A percentile compares a stretch with the other conserved stretches of the same genome.
Conservation (phyloP, 2,888 invertebrate genomes). For the Himalopsyche tibetana region DNA sequence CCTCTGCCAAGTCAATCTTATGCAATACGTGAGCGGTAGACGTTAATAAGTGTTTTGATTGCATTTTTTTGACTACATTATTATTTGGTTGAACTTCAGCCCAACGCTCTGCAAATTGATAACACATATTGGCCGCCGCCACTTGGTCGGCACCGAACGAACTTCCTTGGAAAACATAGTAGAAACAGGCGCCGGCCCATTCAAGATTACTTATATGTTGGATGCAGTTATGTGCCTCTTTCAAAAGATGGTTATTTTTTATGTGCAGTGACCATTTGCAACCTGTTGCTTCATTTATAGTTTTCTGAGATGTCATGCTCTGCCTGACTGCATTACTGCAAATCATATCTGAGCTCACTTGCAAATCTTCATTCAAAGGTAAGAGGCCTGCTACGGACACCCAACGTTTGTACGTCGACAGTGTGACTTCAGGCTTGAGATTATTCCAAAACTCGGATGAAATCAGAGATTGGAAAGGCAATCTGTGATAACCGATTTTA, state of each 20-base stretch:
- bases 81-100: conserved; percentile 74
- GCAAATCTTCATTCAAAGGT: conserved; percentile 72
- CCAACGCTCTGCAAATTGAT: conserved; percentile 76
- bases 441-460: conserved; percentile 76
- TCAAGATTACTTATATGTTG: conserved; percentile 76
- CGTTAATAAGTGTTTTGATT: conserved; percentile 73
- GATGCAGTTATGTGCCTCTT: conserved; percentile 75
- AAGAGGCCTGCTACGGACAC: conserved; percentile 73
- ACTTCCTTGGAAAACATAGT: conserved; percentile 75
- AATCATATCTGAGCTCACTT: conserved; percentile 76
- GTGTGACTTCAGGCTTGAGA: conserved; percentile 75
- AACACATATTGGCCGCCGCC: conserved; percentile 75
- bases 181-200: conserved; percentile 77
- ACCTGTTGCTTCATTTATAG: conserved; percentile 53
- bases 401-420: conserved; percentile 76
- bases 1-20: conserved; percentile 75
- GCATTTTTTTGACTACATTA: conserved; percentile 75
- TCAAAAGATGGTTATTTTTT: conserved; percentile 73
- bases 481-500: conserved; percentile 74
- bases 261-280: conserved; percentile 71
- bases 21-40: conserved; percentile 75
- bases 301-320: conserved; percentile 71
- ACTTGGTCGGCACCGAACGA: conserved; percentile 77
- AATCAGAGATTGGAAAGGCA: conserved; percentile 76
- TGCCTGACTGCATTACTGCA: conserved; percentile 77